Evolutionary conservation across 1,140 invertebrate species (phyloP).

Genomic region (Lordiphosa stackelbergi): DNA sequence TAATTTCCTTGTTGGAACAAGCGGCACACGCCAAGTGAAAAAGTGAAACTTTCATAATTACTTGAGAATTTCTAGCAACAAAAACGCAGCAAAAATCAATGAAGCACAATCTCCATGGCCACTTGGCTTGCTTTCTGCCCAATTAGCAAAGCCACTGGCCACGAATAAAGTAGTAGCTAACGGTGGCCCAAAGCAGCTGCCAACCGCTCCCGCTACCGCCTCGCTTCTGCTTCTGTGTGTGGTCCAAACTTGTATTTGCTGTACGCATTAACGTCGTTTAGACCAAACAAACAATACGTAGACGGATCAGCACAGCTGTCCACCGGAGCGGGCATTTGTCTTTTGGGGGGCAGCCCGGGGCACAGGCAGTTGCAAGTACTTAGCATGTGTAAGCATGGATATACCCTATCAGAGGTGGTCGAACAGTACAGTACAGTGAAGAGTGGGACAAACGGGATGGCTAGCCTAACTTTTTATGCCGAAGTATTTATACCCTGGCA

Average conservation of each 20-base stretch:
- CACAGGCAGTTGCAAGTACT: background rate
- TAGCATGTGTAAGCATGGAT: too few relatives aligned
- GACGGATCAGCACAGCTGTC: constrained; percentile 30
- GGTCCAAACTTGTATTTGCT: constrained; percentile 56
- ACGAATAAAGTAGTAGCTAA: constrained; percentile 38
- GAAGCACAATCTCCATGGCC: constrained; percentile 32
- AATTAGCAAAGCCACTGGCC: constrained; percentile 57
- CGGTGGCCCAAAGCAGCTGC: constrained; percentile 45
- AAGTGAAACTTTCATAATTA: constrained; percentile 67
- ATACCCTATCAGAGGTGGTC: too few relatives aligned
- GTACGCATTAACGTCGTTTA: constrained; percentile 55
- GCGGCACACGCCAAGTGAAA: constrained; percentile 51
- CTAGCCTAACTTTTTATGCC: too few relatives aligned
- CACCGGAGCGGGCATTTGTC: constrained; percentile 18
- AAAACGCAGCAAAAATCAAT: constrained; percentile 15
- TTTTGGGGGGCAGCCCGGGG: constrained; percentile 11
- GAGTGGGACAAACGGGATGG: too few relatives aligned
- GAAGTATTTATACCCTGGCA: too few relatives aligned
- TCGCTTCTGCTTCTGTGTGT: constrained; percentile 27
- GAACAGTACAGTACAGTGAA: too few relatives aligned
- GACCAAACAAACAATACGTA: constrained; percentile 42
- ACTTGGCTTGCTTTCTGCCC: constrained; percentile 50
- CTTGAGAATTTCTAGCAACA: constrained; percentile 55
- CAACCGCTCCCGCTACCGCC: constrained; percentile 33
- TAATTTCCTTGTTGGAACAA: constrained; percentile 44